Evolutionary conservation across 2,888 invertebrate species (phyloP).

Genomic region (Ferdinandea cuprea): DNA sequence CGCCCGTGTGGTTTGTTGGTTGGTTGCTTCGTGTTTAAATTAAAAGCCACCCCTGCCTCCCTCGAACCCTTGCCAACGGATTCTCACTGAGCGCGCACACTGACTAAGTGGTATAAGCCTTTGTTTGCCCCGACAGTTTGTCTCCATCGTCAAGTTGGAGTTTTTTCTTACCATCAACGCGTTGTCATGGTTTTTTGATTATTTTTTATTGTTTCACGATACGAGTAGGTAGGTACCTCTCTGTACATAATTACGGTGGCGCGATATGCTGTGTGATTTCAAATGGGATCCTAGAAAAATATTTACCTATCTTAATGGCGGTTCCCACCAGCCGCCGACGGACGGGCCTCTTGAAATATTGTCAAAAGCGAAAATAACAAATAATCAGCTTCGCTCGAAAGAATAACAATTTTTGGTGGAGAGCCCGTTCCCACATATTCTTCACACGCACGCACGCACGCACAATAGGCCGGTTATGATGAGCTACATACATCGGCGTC

Average conservation of each 20-base stretch:
- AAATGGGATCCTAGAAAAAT: slow-evolving; percentile 49
- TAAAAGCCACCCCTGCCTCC: slow-evolving; percentile 42
- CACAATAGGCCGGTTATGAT: slow-evolving; percentile 33
- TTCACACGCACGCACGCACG: slow-evolving; percentile 12
- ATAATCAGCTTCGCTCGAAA: slow-evolving; percentile 20
- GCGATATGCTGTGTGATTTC: slow-evolving; percentile 32
- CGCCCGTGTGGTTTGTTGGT: slow-evolving; percentile 62
- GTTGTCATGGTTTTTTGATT: slow-evolving; percentile 33
- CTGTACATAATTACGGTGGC: slow-evolving; percentile 62
- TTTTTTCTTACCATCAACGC: slow-evolving; percentile 21
- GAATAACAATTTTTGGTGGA: slow-evolving; percentile 54
- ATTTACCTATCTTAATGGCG: slow-evolving; percentile 64
- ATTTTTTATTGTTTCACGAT: background rate
- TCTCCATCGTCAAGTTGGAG: slow-evolving; percentile 7
- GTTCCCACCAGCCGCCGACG: slow-evolving; percentile 47
- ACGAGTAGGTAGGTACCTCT: background rate
- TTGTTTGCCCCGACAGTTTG: slow-evolving; percentile 65
- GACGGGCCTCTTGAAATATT: slow-evolving; percentile 55
- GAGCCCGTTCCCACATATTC: slow-evolving; percentile 53
- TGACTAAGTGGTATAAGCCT: slow-evolving; percentile 59
- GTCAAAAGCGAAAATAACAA: slow-evolving; percentile 67
- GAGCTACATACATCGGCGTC: slow-evolving; percentile 40
- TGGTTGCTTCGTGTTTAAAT: slow-evolving; percentile 67
- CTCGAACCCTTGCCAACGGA: background rate
- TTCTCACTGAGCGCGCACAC: too few relatives aligned